Evolutionary conservation across 2,888 invertebrate species (phyloP), one percentile per base, ranked within the genome.

Genomic region (Stegophylla sp.): DNA sequence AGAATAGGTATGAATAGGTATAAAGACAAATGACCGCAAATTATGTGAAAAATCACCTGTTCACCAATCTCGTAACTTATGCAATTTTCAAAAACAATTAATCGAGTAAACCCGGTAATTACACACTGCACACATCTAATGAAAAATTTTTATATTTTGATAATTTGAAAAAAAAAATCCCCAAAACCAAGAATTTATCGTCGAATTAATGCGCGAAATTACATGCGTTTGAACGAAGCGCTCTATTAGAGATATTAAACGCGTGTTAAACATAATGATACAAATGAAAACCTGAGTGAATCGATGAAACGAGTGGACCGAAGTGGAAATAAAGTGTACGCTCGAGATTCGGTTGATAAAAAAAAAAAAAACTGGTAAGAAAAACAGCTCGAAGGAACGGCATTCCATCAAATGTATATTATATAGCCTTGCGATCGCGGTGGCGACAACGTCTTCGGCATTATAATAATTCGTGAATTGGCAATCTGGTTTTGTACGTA

Each of bases 391-490:
- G 74, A 63, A 20, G 63, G 51, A 75, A 75, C 74, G 63, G 48
- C 74, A 75, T 75, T 75, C 74, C 74, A 75, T 75, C 74, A 75
- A 64, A 74, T 51, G 23, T 51, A 51, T n/a, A n/a, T n/a, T n/a
- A n/a, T n/a, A n/a, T 75, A 75, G 74, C 63, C 74, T 75, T 75
- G 74, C 63, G 41, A 64, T 63, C 74, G 13, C 41, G 74, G 74
- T 75, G 74, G 74, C 74, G 63, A 75, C 74, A 74, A 63, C 20
- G 63, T 75, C 74, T 75, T 75, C 63, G 51, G 51, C 20, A 75
- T 64, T 75, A 75, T 34, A 75, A 75, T 75, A 75, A 64, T 75
- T 75, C 63, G 74, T 75, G 63, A 75, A 75, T 75, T 48, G 74
- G 63, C 63, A 75, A 75, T 75, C 51, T 75, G 74, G 74, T 75